A percentile compares a stretch with the other conserved stretches of the same genome.
These are phyloP conservation scores for Protobothrops flavoviridis DNA, from an alignment of 2,113 vertebrate genomes.

Conservation along the genomic window DNA sequence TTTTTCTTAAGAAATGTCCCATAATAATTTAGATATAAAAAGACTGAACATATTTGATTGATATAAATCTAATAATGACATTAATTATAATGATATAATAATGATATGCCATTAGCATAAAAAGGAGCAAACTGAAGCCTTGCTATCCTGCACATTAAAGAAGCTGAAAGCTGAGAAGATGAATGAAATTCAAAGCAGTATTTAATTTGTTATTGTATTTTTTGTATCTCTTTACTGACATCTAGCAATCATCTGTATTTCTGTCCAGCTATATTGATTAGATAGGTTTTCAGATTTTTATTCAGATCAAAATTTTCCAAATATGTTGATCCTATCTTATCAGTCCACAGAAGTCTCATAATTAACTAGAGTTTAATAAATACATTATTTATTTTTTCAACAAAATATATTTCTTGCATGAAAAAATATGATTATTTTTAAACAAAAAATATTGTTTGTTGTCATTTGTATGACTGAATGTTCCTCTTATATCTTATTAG, in stretches of 20 bases:
- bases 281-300: not conserved
- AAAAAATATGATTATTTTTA: not conserved
- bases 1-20: not conserved
- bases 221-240: not conserved
- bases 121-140: not conserved
- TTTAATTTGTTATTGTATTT: not conserved
- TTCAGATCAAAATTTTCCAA: not conserved
- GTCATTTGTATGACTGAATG: not conserved
- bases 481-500: not conserved
- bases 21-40: not conserved
- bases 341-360: not conserved
- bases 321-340: not conserved
- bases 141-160: not conserved
- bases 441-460: constrained; percentile 40
- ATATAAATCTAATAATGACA: not conserved
- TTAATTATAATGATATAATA: not conserved
- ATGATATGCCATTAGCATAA: not conserved
- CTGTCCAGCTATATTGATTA: not conserved
- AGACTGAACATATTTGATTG: not conserved
- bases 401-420: not conserved
- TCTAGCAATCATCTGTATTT: not conserved
- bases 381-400: not conserved
- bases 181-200: not conserved
- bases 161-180: not conserved
- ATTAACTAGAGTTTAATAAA: not conserved